Evolutionary conservation across 2,888 invertebrate species (phyloP).

Genomic region (Chamaedrilus cognettii): DNA sequence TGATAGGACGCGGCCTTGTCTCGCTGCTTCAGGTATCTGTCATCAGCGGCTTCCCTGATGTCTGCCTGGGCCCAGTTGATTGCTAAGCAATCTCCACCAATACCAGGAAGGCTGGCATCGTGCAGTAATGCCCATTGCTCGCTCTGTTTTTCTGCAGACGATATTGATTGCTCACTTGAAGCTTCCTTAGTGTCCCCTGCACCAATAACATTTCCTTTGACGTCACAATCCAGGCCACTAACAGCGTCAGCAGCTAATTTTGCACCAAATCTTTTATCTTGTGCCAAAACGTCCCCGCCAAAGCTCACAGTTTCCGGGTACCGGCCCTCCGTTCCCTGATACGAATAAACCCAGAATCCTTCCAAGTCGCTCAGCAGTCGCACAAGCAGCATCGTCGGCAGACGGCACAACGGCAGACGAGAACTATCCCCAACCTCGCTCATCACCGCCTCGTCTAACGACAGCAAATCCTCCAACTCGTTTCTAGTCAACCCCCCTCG

Average conservation of each 20-base stretch:
- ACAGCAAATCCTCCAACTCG: slow-evolving; percentile 70
- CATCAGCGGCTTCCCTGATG: slow-evolving; percentile 67
- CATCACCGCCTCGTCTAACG: slow-evolving; percentile 53
- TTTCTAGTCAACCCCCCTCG: slow-evolving; percentile 78
- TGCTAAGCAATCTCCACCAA: slow-evolving; percentile 29
- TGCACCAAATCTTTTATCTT: too few relatives aligned
- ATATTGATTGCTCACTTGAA: neutral
- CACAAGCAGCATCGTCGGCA: slow-evolving; percentile 49
- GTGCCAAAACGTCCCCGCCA: too few relatives aligned
- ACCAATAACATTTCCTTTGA: too few relatives aligned
- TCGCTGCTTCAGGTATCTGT: slow-evolving; percentile 63
- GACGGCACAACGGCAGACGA: slow-evolving; percentile 44
- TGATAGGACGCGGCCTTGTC: slow-evolving; percentile 55
- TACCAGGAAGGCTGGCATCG: neutral
- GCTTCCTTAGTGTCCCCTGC: too few relatives aligned
- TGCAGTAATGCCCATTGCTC: neutral
- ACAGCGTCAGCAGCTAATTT: neutral
- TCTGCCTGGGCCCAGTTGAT: slow-evolving; percentile 70
- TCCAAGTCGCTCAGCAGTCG: slow-evolving; percentile 44
- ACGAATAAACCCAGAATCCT: slow-evolving; percentile 30
- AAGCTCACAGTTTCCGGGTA: neutral
- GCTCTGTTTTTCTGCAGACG: neutral
- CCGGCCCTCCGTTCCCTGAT: neutral
- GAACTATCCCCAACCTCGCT: slow-evolving; percentile 38
- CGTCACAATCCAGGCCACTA: neutral